phyloP scores from a whole-genome alignment of 2,888 invertebrate species.

The Drosophila emarginata region DNA sequence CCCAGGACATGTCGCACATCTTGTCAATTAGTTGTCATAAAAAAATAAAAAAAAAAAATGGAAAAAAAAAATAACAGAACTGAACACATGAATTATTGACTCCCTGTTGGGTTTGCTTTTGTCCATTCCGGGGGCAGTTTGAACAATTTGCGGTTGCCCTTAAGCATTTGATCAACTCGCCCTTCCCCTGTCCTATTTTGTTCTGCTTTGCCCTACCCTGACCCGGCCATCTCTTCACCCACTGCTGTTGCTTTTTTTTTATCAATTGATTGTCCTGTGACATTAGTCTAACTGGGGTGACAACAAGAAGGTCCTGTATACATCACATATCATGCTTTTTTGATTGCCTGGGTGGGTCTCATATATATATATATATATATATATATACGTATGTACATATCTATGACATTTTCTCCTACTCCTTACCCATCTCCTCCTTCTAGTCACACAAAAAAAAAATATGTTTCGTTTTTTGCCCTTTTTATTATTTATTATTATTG shows the following conservation, averaged over 20 bases:
- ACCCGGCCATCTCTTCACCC: neutral
- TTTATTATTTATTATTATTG: conserved; percentile 17
- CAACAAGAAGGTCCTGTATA: conserved; percentile 14
- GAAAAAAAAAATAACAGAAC: conserved; percentile 25
- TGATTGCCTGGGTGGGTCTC: conserved; percentile 42
- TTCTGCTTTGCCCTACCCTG: neutral
- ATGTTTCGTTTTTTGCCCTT: conserved; percentile 46
- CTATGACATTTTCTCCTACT: neutral
- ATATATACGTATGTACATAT: conserved; percentile 29
- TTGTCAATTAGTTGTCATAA: conserved; percentile 63
- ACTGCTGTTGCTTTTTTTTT: conserved; percentile 35
- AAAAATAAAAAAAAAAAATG: conserved; percentile 28
- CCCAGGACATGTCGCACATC: conserved; percentile 9
- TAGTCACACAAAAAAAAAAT: conserved; percentile 52
- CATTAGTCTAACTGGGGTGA: conserved; percentile 19
- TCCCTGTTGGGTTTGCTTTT: conserved; percentile 58
- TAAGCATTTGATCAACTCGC: conserved; percentile 31
- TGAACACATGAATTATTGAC: conserved; percentile 60
- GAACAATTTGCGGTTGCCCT: conserved; percentile 66
- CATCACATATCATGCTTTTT: conserved; percentile 17
- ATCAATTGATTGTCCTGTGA: conserved; percentile 72
- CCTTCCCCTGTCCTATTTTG: neutral
- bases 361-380: too few species aligned
- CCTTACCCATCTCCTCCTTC: neutral
- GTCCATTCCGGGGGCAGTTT: conserved; percentile 59